Evolutionary conservation across 2,888 invertebrate species (phyloP), one percentile per base, ranked within the genome.

Genomic region (Brassicogethes aeneus): DNA sequence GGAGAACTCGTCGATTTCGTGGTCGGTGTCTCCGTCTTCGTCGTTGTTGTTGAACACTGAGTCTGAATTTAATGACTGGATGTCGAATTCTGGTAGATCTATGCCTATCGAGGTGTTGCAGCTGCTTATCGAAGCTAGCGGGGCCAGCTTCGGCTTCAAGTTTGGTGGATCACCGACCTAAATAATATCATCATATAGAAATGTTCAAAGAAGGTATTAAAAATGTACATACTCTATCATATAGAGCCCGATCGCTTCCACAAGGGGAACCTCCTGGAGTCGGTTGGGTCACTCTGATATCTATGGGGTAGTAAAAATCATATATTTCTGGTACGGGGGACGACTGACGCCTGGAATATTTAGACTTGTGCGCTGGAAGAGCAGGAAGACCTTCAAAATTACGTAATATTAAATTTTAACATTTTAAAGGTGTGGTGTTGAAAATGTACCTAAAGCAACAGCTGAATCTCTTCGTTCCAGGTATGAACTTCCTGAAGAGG

Each of bases 261-360:
- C 80, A 79, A 5, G 90, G 89, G 30, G 90, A 89, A 38, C 86
- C 75, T 40, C 87, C 85, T n/a, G 90, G 87, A 15, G 85, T 85
- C 35, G 85, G 81, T 59, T 84, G 82, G 49, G 84, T 85, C 48
- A 85, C 82, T 66, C 74, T 69, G 64, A 68, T 68, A 49, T 68
- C 66, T 31, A 66, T 68, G 13, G 66, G 66, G 45, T 66, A 66
- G 48, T 62, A 66, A 45, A 63, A 62, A 45, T 68, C 66, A 52
- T 63, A 65, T 37, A 64, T 60, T 50, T 65, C 64, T 13, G 63
- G 64, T 15, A 65, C 50, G 13, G 62, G 60, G 16, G 63, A 59
- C 17, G 69, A 63, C 60, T 67, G 59, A 52, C 70, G 62, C 56
- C 70, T 54, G 46, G 62, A 57, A 53, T 57, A 50, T 59, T 65